Conservation (phyloP, 2,888 invertebrate genomes). For the Tryphoninae sp. region DNA sequence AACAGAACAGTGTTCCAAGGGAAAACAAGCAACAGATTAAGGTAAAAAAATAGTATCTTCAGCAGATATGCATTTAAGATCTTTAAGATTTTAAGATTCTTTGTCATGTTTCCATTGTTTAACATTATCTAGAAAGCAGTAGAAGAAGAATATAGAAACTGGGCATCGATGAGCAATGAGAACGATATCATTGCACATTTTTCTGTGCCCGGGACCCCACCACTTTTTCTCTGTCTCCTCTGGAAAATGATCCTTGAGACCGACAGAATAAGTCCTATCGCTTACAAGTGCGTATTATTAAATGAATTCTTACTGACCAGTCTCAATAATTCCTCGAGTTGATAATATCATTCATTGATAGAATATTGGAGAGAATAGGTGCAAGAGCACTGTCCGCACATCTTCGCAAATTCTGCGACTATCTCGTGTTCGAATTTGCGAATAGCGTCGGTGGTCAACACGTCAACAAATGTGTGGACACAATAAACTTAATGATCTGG, state of each 20-base stretch:
- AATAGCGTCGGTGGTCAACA: conserved; percentile 94
- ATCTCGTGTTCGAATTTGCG: conserved; percentile 95
- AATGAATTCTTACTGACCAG: background rate
- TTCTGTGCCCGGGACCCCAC: conserved; percentile 95
- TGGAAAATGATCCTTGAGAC: conserved; percentile 98
- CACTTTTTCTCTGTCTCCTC: conserved; percentile 94
- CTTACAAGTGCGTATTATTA: conserved; percentile 89
- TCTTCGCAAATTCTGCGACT: conserved; percentile 96
- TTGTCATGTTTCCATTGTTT: background rate
- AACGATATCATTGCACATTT: conserved; percentile 98
- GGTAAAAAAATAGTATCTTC: conserved; percentile 70
- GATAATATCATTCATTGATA: conserved; percentile 76
- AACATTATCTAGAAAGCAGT: conserved; percentile 86
- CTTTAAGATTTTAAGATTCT: too few species aligned
- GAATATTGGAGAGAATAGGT: conserved; percentile 96
- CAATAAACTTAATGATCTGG: conserved; percentile 98
- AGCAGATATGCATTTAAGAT: background rate
- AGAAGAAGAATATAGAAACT: conserved; percentile 97
- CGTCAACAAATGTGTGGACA: conserved; percentile 96
- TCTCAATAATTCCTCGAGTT: background rate
- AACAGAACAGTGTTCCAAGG: conserved; percentile 90
- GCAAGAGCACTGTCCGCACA: conserved; percentile 95
- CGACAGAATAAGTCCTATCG: conserved; percentile 95
- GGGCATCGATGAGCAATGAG: conserved; percentile 98
- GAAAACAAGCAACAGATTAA: conserved; percentile 96